A percentile compares a stretch with the other conserved stretches of the same genome.
phyloP scores from a whole-genome alignment of 1,140 invertebrate species.

The Brachionus plicatilis region DNA sequence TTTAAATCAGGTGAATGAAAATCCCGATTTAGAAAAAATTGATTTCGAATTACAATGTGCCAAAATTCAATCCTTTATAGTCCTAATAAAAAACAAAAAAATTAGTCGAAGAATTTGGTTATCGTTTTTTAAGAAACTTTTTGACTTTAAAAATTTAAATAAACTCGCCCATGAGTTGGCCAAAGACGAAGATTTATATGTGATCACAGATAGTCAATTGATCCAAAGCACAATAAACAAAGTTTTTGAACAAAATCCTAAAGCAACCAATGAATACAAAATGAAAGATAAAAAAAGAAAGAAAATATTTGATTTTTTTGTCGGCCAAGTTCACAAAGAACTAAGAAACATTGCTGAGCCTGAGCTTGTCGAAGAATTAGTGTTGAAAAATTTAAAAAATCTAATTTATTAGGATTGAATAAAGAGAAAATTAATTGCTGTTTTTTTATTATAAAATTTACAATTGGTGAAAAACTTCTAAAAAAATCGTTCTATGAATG shows the following conservation, averaged over 20 bases:
- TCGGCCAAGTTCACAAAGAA: slow-evolving; percentile 30
- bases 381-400: neutral
- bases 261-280: slow-evolving; percentile 2
- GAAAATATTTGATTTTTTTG: slow-evolving; percentile 40
- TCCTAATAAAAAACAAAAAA: neutral
- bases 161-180: neutral
- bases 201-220: neutral
- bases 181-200: slow-evolving; percentile 16
- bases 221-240: neutral
- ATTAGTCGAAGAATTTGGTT: slow-evolving; percentile 5
- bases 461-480: too few relatives aligned
- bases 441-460: too few relatives aligned
- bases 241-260: slow-evolving; percentile 5
- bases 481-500: too few relatives aligned
- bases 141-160: slow-evolving; percentile 18
- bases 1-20: slow-evolving; percentile 35
- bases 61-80: slow-evolving; percentile 15
- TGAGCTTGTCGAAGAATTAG: slow-evolving; percentile 2
- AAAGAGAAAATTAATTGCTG: too few relatives aligned
- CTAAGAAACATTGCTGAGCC: slow-evolving; percentile 3
- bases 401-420: neutral
- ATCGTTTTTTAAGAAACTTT: slow-evolving; percentile 25
- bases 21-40: slow-evolving; percentile 4
- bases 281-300: slow-evolving; percentile 16
- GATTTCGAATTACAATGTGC: slow-evolving; percentile 9